These are phyloP conservation scores for Manis crassicaudata DNA, from an alignment of 2,797 vertebrate genomes.

Conservation along the genomic window DNA sequence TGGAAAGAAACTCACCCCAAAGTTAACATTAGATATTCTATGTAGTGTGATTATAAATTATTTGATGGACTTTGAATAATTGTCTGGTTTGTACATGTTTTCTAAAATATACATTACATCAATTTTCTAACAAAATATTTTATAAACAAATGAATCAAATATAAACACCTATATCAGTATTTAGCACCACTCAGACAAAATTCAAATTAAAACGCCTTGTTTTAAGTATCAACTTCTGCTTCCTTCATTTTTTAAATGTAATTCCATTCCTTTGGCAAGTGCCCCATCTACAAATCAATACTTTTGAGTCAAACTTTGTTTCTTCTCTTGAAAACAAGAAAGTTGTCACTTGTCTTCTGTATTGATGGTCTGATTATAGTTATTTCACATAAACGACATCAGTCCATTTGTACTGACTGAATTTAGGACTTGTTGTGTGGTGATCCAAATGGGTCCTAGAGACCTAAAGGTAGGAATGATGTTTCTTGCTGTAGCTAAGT, in stretches of 20 bases:
- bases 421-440: not conserved
- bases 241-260: not conserved
- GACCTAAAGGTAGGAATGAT: not conserved
- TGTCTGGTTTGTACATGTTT: not conserved
- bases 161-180: not conserved
- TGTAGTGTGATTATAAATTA: not conserved
- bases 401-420: not conserved
- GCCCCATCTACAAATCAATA: not conserved
- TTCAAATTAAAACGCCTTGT: not conserved
- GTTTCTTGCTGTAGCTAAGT: not conserved
- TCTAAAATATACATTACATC: not conserved
- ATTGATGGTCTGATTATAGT: not conserved
- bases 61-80: not conserved
- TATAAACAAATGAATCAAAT: not conserved
- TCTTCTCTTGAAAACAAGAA: not conserved
- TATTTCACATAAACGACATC: not conserved
- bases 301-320: not conserved
- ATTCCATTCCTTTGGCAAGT: not conserved
- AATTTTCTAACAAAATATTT: slow-evolving; percentile 5
- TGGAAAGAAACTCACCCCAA: not conserved
- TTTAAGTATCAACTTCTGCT: not conserved
- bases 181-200: not conserved
- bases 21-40: not conserved
- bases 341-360: not conserved
- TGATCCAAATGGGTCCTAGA: not conserved